Conservation (phyloP, 1,140 invertebrate species). For the Drosophila obscura region DNA sequence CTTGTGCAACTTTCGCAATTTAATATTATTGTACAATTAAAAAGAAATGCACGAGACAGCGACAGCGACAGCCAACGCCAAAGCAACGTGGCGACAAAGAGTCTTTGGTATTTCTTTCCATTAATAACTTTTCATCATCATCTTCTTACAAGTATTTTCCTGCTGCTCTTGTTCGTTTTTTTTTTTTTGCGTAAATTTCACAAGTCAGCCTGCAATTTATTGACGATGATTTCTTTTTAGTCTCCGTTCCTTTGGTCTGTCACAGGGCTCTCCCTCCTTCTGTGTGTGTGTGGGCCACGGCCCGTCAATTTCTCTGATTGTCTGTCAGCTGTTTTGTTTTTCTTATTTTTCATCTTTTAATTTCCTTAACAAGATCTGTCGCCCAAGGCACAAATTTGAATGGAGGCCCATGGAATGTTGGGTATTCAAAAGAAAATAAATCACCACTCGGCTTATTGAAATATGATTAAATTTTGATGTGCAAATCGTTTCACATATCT, state of each 20-base stretch:
- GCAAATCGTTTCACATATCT: too few relatives aligned
- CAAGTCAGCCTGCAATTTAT: constrained; percentile 60
- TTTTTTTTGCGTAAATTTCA: constrained; percentile 53
- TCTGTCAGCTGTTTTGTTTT: constrained; percentile 38
- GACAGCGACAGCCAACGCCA: too few relatives aligned
- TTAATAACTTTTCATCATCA: constrained; percentile 48
- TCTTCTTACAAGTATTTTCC: not conserved
- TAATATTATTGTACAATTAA: constrained; percentile 80
- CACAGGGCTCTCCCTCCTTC: not conserved
- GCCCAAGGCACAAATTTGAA: constrained; percentile 25
- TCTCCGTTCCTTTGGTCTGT: constrained; percentile 13
- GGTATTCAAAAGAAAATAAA: constrained; percentile 16
- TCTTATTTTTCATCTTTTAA: constrained; percentile 36
- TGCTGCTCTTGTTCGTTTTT: not conserved
- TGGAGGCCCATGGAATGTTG: constrained; percentile 13
- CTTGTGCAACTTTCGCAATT: constrained; percentile 65
- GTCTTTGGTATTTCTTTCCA: constrained; percentile 20
- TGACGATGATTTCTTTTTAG: constrained; percentile 57
- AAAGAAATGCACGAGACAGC: constrained; percentile 55
- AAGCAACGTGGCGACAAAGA: constrained; percentile 49
- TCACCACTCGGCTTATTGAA: constrained; percentile 28
- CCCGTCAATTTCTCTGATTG: constrained; percentile 66
- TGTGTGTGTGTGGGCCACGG: constrained; percentile 41
- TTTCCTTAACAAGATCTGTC: constrained; percentile 70
- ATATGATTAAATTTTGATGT: not conserved